These are phyloP conservation scores for Pseudorectes ferrugineus DNA, from an alignment of 2,113 vertebrate species.

Conservation along the genomic window DNA sequence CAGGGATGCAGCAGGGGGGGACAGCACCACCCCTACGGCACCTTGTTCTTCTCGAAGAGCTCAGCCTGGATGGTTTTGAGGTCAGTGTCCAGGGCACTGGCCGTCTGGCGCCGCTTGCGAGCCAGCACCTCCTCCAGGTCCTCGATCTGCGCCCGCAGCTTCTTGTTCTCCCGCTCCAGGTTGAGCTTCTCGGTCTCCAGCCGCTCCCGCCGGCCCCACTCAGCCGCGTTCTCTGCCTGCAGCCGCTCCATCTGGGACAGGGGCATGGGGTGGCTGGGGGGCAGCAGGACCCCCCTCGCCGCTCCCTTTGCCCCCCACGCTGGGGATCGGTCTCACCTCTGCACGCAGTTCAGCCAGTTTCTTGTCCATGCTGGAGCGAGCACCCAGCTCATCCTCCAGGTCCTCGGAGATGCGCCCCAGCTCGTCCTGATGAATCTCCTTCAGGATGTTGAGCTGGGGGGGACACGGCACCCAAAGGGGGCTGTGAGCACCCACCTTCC, in stretches of 20 bases:
- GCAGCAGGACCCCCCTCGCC: accelerated
- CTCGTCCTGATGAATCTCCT: conserved; percentile 94
- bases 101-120: conserved; percentile 86
- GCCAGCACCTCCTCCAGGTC: conserved; percentile 93
- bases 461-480: neutral
- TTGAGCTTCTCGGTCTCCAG: conserved; percentile 95
- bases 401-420: conserved; percentile 95
- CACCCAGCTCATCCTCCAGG: conserved; percentile 92
- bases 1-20: accelerated
- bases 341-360: conserved; percentile 91
- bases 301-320: accelerated
- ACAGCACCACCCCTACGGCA: neutral
- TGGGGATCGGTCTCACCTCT: conserved; percentile 74
- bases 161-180: conserved; percentile 96
- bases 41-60: conserved; percentile 96
- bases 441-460: conserved; percentile 88
- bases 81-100: conserved; percentile 89
- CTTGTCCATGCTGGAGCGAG: conserved; percentile 94
- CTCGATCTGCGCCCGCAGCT: conserved; percentile 87
- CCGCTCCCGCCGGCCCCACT: conserved; percentile 93
- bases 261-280: neutral
- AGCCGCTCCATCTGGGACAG: conserved; percentile 89
- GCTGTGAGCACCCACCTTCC: neutral
- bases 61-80: conserved; percentile 90
- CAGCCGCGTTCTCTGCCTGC: conserved; percentile 92